Conservation (phyloP, 2,888 invertebrate genomes). For the Lymantria dispar region DNA sequence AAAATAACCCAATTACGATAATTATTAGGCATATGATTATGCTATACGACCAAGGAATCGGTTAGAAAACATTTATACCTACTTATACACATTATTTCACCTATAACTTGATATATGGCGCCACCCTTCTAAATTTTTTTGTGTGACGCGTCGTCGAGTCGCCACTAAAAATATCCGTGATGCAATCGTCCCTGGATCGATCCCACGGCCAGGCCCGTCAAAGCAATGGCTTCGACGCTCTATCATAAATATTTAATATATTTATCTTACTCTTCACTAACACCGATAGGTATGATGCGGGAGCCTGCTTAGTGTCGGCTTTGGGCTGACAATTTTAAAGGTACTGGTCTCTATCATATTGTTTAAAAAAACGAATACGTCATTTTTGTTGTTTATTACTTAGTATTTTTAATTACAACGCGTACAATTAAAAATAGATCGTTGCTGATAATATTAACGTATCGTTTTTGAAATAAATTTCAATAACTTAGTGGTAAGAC, state of each 20-base stretch:
- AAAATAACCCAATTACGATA: no score
- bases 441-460: no score
- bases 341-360: background rate
- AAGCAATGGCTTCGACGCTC: constrained; percentile 37
- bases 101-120: constrained; percentile 57
- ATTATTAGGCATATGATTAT: no score
- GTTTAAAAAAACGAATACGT: no score
- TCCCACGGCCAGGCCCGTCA: constrained; percentile 55
- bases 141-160: constrained; percentile 59
- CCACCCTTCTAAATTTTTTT: constrained; percentile 71
- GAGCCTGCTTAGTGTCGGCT: constrained; percentile 49
- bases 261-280: constrained; percentile 57
- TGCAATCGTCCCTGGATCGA: constrained; percentile 52
- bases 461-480: no score
- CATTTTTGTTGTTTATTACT: no score
- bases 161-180: constrained; percentile 75
- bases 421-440: no score
- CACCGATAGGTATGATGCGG: constrained; percentile 36
- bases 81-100: constrained; percentile 12
- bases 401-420: no score
- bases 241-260: constrained; percentile 76
- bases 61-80: background rate
- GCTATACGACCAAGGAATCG: no score
- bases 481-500: no score
- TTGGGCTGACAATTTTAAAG: constrained; percentile 12